phyloP scores from a whole-genome alignment of 2,113 vertebrate species.

The Poecile atricapillus region DNA sequence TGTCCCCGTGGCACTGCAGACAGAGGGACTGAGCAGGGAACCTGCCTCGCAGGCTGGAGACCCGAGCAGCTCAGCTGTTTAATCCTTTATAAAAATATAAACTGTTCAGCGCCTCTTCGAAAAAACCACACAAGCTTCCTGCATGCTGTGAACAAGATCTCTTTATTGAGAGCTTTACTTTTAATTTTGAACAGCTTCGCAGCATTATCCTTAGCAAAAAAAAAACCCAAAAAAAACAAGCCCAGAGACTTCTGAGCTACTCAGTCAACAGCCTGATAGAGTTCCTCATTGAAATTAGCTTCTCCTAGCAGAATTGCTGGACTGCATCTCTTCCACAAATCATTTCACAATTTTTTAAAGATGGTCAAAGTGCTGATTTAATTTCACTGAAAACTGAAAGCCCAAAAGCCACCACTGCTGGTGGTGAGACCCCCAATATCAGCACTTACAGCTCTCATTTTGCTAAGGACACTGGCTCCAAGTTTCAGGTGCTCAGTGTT shows the following conservation, averaged over 20 bases:
- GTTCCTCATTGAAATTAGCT: not conserved
- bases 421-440: not conserved
- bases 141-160: slow-evolving; percentile 46
- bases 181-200: slow-evolving; percentile 68
- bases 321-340: not conserved
- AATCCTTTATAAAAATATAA: slow-evolving; percentile 18
- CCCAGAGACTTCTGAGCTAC: not conserved
- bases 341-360: not conserved
- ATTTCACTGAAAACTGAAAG: not conserved
- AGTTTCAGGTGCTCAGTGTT: not conserved
- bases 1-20: not conserved
- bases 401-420: not conserved
- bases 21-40: not conserved
- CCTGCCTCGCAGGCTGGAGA: not conserved
- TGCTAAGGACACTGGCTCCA: not conserved
- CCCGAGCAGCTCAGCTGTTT: not conserved
- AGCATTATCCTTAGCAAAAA: slow-evolving; percentile 26
- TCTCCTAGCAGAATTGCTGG: not conserved
- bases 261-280: slow-evolving; percentile 11
- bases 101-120: not conserved
- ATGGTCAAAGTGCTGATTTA: not conserved
- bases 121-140: not conserved
- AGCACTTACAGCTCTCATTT: not conserved
- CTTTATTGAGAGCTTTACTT: slow-evolving; percentile 70
- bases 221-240: not conserved